These are phyloP conservation scores for Neodontobutis hainanensis DNA, from an alignment of 2,113 vertebrate species.

Conservation along the genomic window DNA sequence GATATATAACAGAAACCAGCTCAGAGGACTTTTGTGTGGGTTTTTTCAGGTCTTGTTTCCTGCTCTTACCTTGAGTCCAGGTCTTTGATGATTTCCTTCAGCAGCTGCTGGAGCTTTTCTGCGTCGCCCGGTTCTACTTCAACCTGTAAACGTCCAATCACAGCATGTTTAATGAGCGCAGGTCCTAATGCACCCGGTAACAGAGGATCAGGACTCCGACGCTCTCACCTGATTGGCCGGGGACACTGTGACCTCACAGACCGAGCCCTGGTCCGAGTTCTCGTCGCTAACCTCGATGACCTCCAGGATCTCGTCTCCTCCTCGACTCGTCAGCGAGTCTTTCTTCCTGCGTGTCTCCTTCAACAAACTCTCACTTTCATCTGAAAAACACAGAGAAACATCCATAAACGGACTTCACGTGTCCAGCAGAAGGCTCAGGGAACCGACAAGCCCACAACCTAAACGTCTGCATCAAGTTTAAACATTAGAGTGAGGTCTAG, in stretches of 20 bases:
- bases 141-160: not conserved
- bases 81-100: not conserved
- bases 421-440: too few relatives aligned
- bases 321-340: not conserved
- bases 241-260: not conserved
- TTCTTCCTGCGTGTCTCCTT: not conserved
- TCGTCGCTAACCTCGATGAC: not conserved
- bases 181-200: not conserved
- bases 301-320: not conserved
- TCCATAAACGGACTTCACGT: not conserved
- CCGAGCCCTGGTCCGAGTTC: conserved; percentile 10
- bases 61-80: not conserved
- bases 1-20: too few relatives aligned
- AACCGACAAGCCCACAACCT: too few relatives aligned
- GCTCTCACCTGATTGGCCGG: not conserved
- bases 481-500: not conserved
- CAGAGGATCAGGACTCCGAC: not conserved
- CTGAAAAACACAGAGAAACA: not conserved
- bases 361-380: not conserved
- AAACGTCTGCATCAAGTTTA: too few relatives aligned
- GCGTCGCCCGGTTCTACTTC: not conserved
- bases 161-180: not conserved
- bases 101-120: not conserved
- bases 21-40: too few relatives aligned
- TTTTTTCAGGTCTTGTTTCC: too few relatives aligned